Evolutionary conservation across 1,140 invertebrate genomes (phyloP).

Genomic region (Dendrolimus kikuchii): DNA sequence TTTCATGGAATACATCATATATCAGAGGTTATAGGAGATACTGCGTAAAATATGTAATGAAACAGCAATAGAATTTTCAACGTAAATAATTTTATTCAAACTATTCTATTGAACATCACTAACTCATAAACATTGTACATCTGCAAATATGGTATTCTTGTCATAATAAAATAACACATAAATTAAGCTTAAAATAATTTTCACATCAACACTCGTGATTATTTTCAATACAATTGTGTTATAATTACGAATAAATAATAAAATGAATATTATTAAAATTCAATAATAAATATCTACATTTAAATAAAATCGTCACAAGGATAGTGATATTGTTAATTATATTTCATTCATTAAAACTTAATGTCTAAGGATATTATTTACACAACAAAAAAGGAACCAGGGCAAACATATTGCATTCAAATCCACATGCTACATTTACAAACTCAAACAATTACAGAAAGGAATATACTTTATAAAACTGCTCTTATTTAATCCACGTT

Average conservation of each 20-base stretch:
- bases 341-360: slow-evolving; percentile 50
- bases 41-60: slow-evolving; percentile 12
- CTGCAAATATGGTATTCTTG: slow-evolving; percentile 63
- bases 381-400: slow-evolving; percentile 17
- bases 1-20: too few relatives aligned
- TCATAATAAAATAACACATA: slow-evolving; percentile 50
- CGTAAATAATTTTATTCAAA: slow-evolving; percentile 73
- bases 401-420: slow-evolving; percentile 13
- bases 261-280: too few relatives aligned
- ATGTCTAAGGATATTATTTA: slow-evolving; percentile 47
- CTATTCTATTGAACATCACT: slow-evolving; percentile 72
- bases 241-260: too few relatives aligned
- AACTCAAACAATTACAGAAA: slow-evolving; percentile 1
- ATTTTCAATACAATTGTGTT: too few relatives aligned
- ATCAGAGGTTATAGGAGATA: too few relatives aligned
- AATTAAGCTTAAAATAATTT: slow-evolving; percentile 58
- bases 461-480: neutral
- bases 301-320: too few relatives aligned
- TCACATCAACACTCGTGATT: slow-evolving; percentile 46
- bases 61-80: slow-evolving; percentile 63
- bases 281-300: slow-evolving; percentile 13
- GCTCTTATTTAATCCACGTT: neutral
- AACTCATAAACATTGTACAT: slow-evolving; percentile 71
- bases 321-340: too few relatives aligned
- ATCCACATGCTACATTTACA: slow-evolving; percentile 1